Evolutionary conservation across 2,113 vertebrate species (phyloP), one percentile per base, ranked within the genome.

Genomic region (Nestor notabilis): DNA sequence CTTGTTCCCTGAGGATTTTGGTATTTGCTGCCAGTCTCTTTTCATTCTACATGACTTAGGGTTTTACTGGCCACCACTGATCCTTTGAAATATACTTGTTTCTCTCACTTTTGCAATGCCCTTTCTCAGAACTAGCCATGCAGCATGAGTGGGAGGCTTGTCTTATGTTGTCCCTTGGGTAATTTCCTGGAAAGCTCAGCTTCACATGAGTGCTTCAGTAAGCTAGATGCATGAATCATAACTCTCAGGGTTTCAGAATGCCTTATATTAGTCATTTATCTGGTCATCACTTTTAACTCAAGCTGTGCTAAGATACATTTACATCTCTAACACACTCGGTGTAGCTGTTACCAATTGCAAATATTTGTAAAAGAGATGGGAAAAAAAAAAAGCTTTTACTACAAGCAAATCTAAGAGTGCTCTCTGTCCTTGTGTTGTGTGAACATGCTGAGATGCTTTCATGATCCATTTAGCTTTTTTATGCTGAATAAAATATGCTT

Each of bases 181-280:
- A 93, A 93, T 90, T 95, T 95, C 76, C 88, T 93, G 94, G 90
- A 95, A 95, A 92, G 31, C 76, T 93, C 66, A 70, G 64, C 68
- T 86, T 83, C 88, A 90, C 66, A 52, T 19, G 63, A 92, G 58
- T 66, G 58, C 58, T 80, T 90, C 53, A 74, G 37, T 44, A 69
- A 46, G 28, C 41, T 9, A n/a, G 49, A 37, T 92, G 56, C 78
- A 69, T 76, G 86, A 96, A 25, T 66, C 13, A 19, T 88, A 80
- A 70, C 76, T 66, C 71, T 66, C 75, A 0, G 1, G 28, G 50
- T 43, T 74, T 64, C 3, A 11, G 53, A 90, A 61, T 88, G 39
- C 16, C 44, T 65, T 61, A 9, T 72, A 61, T 83, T 35, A 87
- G 52, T 33, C 5, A 33, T 65, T 92, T 66, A 50, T 86, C 49